These are phyloP conservation scores for Hycleus phaleratus DNA, from an alignment of 1,140 invertebrate species.

Conservation along the genomic window DNA sequence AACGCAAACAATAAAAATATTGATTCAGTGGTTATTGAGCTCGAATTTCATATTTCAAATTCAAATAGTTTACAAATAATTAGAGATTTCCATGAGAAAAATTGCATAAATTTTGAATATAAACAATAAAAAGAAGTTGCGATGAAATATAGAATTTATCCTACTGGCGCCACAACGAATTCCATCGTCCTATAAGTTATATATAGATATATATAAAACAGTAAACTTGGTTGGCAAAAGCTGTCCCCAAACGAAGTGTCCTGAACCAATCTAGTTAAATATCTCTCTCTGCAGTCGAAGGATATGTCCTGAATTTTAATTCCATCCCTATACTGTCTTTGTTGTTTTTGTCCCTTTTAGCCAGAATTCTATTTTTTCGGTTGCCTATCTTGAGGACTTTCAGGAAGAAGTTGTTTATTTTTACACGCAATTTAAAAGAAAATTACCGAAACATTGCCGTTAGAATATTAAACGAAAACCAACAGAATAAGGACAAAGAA, in stretches of 20 bases:
- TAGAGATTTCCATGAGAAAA: too few relatives aligned
- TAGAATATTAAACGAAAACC: constrained; percentile 7
- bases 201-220: not conserved
- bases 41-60: too few relatives aligned
- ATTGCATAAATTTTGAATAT: too few relatives aligned
- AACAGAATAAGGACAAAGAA: not conserved
- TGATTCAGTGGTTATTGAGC: too few relatives aligned
- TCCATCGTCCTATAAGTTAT: not conserved
- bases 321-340: constrained; percentile 1
- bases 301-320: constrained; percentile 15
- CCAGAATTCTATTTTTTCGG: too few relatives aligned
- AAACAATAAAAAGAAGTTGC: too few relatives aligned
- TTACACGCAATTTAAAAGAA: constrained; percentile 14
- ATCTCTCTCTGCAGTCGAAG: constrained; percentile 1
- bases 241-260: constrained; percentile 2
- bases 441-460: constrained; percentile 2
- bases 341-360: not conserved
- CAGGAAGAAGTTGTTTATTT: constrained; percentile 10
- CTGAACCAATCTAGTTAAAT: constrained; percentile 12
- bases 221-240: constrained; percentile 1
- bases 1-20: too few relatives aligned
- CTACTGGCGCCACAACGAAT: constrained; percentile 5
- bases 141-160: not conserved
- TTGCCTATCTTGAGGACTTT: too few relatives aligned
- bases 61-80: too few relatives aligned